phyloP scores from a whole-genome alignment of 2,113 vertebrate genomes.

The Ptilorrhoa leucosticta region DNA sequence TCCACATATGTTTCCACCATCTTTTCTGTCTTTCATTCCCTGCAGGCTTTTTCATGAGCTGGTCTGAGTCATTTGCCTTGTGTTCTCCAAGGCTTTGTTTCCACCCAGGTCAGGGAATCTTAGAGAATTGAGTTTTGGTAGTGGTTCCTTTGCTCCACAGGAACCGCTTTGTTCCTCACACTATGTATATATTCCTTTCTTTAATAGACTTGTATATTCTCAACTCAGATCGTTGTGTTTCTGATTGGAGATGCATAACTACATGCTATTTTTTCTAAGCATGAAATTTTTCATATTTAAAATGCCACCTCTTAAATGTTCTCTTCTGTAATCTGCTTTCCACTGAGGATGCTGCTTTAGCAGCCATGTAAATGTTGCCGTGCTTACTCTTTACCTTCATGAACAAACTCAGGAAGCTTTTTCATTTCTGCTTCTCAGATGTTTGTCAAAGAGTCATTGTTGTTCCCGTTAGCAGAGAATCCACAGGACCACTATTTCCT shows the following conservation, averaged over 20 bases:
- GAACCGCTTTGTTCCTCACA: rapidly evolving
- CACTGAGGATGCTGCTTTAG: neutral
- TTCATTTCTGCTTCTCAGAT: neutral
- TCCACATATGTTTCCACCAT: neutral
- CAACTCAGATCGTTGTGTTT: neutral
- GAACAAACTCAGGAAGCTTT: neutral
- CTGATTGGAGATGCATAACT: neutral
- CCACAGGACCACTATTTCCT: neutral
- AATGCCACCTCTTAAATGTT: neutral
- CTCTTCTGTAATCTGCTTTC: neutral
- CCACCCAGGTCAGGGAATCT: neutral
- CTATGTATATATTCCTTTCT: neutral
- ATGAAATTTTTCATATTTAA: neutral
- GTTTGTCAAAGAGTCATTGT: neutral
- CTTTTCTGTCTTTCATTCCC: neutral
- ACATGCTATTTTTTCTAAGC: neutral
- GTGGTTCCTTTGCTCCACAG: neutral
- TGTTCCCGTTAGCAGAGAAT: neutral
- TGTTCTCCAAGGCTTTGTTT: neutral
- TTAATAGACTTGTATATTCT: neutral
- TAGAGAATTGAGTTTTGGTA: neutral
- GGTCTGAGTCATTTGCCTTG: neutral
- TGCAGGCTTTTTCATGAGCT: neutral
- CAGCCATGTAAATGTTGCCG: neutral
- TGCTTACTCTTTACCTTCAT: neutral